Evolutionary conservation across 2,797 vertebrate genomes (phyloP).

Genomic region (Cheirogaleus major): DNA sequence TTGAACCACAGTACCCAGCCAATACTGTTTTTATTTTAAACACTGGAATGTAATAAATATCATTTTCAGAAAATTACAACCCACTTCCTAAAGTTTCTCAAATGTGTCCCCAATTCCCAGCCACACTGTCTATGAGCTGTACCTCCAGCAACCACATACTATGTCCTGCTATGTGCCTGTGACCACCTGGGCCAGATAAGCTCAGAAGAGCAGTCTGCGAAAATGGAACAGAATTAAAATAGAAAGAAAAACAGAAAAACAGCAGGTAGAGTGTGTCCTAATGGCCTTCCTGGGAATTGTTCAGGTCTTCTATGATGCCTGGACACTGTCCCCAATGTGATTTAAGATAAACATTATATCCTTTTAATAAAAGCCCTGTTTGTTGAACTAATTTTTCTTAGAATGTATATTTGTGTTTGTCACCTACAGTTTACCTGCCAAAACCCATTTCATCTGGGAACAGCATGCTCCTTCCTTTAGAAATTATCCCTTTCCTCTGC

Average conservation of each 20-base stretch:
- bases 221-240: neutral
- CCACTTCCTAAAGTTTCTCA: neutral
- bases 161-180: neutral
- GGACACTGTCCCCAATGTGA: accelerated
- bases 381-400: neutral
- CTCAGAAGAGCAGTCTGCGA: neutral
- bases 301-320: neutral
- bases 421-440: neutral
- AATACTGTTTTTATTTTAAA: conserved; percentile 39
- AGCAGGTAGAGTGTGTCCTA: neutral
- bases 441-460: neutral
- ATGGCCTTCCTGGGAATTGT: neutral
- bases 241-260: neutral
- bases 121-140: neutral
- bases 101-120: neutral
- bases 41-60: neutral
- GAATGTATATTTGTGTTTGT: neutral
- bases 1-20: neutral
- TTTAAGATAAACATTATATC: neutral
- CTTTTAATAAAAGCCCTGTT: neutral
- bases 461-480: neutral
- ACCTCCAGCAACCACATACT: neutral
- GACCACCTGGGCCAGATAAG: neutral
- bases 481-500: neutral
- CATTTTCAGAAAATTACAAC: neutral